These are phyloP conservation scores for Tetrapedia diversipes DNA, from an alignment of 2,888 invertebrate species.

Conservation along the genomic window DNA sequence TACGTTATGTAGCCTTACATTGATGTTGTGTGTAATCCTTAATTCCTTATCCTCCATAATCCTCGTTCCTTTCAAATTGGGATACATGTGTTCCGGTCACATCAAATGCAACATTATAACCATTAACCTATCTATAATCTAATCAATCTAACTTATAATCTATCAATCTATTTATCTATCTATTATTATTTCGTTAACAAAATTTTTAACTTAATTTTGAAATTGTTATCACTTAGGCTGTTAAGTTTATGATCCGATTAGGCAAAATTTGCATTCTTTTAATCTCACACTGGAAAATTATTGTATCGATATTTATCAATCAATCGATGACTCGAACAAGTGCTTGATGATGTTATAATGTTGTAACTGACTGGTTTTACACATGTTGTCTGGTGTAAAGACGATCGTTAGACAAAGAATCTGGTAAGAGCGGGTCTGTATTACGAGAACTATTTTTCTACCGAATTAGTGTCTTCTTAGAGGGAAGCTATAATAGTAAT, in stretches of 20 bases:
- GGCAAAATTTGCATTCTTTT: too few species aligned
- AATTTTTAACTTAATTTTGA: too few species aligned
- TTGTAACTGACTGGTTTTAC: slow-evolving; percentile 28
- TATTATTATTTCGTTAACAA: not conserved
- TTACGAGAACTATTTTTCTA: slow-evolving; percentile 39
- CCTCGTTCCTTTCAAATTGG: not conserved
- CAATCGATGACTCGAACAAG: too few species aligned
- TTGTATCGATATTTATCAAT: too few species aligned
- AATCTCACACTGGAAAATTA: too few species aligned
- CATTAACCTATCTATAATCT: not conserved
- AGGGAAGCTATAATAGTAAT: not conserved
- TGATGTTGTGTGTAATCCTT: slow-evolving; percentile 74
- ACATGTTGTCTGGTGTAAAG: slow-evolving; percentile 34
- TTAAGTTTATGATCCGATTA: too few species aligned
- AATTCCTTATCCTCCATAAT: not conserved
- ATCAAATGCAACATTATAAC: slow-evolving; percentile 27
- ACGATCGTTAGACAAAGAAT: slow-evolving; percentile 50
- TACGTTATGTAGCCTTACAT: slow-evolving; percentile 83
- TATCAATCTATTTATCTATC: not conserved
- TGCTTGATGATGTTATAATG: slow-evolving; percentile 19
- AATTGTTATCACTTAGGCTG: too few species aligned
- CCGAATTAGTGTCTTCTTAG: slow-evolving; percentile 30
- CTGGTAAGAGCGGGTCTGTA: slow-evolving; percentile 70
- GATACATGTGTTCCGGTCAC: slow-evolving; percentile 24
- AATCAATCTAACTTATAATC: not conserved